Base-by-base conservation (phyloP, 2,113 vertebrate genomes). In the Osmerus eperlanus region DNA sequence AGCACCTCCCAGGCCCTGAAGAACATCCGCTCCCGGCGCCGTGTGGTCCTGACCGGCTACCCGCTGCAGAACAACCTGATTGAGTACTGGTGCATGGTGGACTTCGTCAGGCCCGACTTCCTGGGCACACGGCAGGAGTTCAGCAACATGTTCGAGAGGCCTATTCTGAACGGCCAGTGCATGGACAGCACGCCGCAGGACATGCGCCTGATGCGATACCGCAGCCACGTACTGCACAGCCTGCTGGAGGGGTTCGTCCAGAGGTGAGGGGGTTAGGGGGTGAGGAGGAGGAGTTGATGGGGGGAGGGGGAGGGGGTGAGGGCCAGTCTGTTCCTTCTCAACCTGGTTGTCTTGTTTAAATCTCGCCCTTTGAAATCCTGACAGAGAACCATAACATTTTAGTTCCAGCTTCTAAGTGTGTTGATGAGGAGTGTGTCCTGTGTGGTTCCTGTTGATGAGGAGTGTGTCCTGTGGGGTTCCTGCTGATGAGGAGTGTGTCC, bases 71-170 rank as follows among this genome's bases (percentile, higher is more conserved):
- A 99, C 91, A 99, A 99, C 92, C 95, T 99, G 67, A 95, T 94
- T 3, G 97, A 99, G 84, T 99, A 99, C 81, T 99, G 97, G 97
- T 99, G 97, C 89, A 99, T 99, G 97, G 97, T 99, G 82, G 97
- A 99, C 86, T 99, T 99, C 55, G 97, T 99, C 11, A 90, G 97
- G 58, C 97, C 97, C 0, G 96, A 99, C 87, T 99, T 99, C 75
- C 92, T 99, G 6, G 97, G 97, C 65, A 98, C 97, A 0, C 90
- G 97, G 54, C 97, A 99, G 89, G 97, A 99, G 70, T 99, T 99
- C 89, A 99, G 97, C 89, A 99, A 99, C 91, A 98, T 99, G 97
- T 99, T 99, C 75, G 97, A 99, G 83, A 91, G 97, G 28, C 97
- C 97, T 72, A 99, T 99, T 83, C 91, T 99, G 78, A 99, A 99